A percentile compares a stretch with the other conserved stretches of the same genome.
Evolutionary conservation across 2,888 invertebrate genomes (phyloP).

Genomic region (Ochropacha duplaris): DNA sequence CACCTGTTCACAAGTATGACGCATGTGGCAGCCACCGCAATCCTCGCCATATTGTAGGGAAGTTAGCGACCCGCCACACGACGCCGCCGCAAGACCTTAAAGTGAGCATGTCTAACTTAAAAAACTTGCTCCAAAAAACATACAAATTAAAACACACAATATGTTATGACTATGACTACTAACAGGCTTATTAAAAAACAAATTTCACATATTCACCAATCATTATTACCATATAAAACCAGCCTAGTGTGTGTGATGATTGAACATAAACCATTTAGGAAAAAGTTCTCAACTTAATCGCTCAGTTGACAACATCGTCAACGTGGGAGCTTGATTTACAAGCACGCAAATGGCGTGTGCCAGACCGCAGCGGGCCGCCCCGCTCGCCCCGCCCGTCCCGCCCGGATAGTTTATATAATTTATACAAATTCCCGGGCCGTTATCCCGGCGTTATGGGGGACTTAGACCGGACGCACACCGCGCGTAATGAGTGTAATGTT

Average conservation of each 20-base stretch:
- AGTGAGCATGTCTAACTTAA: no score
- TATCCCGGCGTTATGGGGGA: slow-evolving; percentile 30
- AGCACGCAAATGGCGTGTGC: slow-evolving; percentile 25
- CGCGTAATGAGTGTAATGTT: slow-evolving; percentile 27
- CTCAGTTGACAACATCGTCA: background rate
- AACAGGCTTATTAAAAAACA: no score
- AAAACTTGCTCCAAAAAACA: no score
- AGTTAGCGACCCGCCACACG: no score
- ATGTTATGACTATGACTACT: no score
- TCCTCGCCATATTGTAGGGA: no score
- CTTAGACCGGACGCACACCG: slow-evolving; percentile 11
- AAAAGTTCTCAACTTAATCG: background rate
- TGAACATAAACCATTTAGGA: background rate
- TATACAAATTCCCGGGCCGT: slow-evolving; percentile 47
- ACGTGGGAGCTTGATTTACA: slow-evolving; percentile 36
- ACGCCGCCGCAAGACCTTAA: no score
- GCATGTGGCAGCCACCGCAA: no score
- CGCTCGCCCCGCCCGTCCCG: slow-evolving; percentile 3
- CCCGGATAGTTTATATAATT: slow-evolving; percentile 46
- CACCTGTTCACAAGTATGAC: no score
- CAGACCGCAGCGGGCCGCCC: slow-evolving; percentile 8
- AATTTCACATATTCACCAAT: no score
- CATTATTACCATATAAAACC: no score
- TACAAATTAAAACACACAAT: no score
- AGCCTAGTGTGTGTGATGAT: background rate